Percentiles rank a stretch among this genome's conserved stretches.
Evolutionary conservation across 2,797 vertebrate genomes (phyloP).

Genomic region (Muraenolepis orangiensis): DNA sequence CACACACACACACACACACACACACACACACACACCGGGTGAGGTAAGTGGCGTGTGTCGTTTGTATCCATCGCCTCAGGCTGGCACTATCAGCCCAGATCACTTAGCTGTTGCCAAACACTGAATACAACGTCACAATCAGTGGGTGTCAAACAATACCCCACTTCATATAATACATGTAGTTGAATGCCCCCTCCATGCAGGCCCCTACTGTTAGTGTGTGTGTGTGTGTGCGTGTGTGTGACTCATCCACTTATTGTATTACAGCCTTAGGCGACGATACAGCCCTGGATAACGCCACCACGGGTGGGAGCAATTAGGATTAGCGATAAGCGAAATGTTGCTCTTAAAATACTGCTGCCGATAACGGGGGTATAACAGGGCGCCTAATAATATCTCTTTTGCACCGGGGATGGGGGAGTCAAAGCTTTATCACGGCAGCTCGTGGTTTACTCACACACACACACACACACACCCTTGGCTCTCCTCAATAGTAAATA

Average conservation of each 20-base stretch:
- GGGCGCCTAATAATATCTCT: conserved; percentile 63
- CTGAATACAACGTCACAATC: conserved; percentile 47
- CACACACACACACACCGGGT: background rate
- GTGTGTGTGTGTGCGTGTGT: conserved; percentile 3
- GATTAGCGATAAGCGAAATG: conserved; percentile 58
- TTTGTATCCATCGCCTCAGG: background rate
- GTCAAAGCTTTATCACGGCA: conserved; percentile 63
- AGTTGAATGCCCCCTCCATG: conserved; percentile 20
- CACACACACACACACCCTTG: too few species aligned
- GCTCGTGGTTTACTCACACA: conserved; percentile 60
- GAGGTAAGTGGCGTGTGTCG: background rate
- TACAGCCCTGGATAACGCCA: conserved; percentile 49
- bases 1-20: background rate
- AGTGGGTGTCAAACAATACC: conserved; percentile 50
- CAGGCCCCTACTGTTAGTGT: conserved; percentile 8
- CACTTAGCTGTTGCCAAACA: conserved; percentile 40
- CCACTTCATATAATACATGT: conserved; percentile 47
- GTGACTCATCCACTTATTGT: conserved; percentile 62
- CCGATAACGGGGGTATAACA: conserved; percentile 65
- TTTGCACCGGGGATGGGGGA: conserved; percentile 48
- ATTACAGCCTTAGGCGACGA: conserved; percentile 55
- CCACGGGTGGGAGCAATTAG: conserved; percentile 54
- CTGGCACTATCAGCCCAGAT: conserved; percentile 11
- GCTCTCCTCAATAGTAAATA: conserved; percentile 59
- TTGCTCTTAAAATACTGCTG: conserved; percentile 62